Evolutionary conservation across 2,797 vertebrate species (phyloP).

Genomic region (Iguana delicatissima): DNA sequence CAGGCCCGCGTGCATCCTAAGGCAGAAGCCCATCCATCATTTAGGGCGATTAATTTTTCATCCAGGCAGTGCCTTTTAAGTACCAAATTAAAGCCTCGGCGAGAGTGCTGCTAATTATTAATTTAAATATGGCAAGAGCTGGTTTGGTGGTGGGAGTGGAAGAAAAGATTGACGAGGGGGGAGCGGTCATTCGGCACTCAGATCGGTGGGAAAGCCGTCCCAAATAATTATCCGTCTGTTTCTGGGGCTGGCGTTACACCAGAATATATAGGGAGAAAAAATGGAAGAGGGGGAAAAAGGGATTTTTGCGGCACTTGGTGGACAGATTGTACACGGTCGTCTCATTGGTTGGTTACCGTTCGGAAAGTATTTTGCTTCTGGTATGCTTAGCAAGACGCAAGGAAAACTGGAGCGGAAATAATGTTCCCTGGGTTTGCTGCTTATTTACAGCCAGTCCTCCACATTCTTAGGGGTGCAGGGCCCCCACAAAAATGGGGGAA

Average conservation of each 20-base stretch:
- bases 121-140: not conserved
- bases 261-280: not conserved
- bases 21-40: not conserved
- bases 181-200: not conserved
- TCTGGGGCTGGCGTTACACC: not conserved
- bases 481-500: too few relatives aligned
- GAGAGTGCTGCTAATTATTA: not conserved
- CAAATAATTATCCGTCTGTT: not conserved
- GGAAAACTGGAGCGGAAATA: too few relatives aligned
- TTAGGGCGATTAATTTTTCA: constrained; percentile 28
- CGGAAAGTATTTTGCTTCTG: not conserved
- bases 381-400: too few relatives aligned
- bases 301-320: too few relatives aligned
- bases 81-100: not conserved
- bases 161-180: too few relatives aligned
- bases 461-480: too few relatives aligned
- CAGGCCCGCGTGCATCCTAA: not conserved
- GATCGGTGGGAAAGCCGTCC: too few relatives aligned
- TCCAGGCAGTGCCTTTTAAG: not conserved
- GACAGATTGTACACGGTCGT: too few relatives aligned
- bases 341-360: not conserved
- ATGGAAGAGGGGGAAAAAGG: not conserved
- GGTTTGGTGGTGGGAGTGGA: too few relatives aligned
- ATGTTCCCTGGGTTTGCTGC: too few relatives aligned
- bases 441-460: too few relatives aligned